Evolutionary conservation across 2,888 invertebrate species (phyloP).

Genomic region (Drosophila ezoana): DNA sequence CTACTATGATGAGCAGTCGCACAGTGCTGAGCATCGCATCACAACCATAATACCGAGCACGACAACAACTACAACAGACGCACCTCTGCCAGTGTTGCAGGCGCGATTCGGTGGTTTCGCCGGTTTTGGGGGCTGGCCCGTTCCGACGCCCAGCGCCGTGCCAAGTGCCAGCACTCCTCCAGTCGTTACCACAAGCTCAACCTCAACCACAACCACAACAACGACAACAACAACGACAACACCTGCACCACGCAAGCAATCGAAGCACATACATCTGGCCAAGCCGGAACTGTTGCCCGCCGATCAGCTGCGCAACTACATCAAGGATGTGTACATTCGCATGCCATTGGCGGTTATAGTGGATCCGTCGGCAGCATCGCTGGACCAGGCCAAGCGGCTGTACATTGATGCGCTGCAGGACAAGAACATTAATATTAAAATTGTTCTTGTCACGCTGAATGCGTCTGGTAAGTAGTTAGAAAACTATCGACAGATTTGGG

Average conservation of each 20-base stretch:
- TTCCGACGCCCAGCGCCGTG: slow-evolving; percentile 1
- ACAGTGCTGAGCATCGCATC: slow-evolving; percentile 20
- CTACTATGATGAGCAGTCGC: slow-evolving; percentile 74
- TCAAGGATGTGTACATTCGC: slow-evolving; percentile 84
- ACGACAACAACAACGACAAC: slow-evolving; percentile 52
- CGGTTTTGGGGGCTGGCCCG: slow-evolving; percentile 37
- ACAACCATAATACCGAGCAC: slow-evolving; percentile 23
- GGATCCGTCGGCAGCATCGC: slow-evolving; percentile 82
- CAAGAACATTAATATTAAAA: slow-evolving; percentile 84
- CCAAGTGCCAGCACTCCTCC: slow-evolving; percentile 26
- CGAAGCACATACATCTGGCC: slow-evolving; percentile 80
- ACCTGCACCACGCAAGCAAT: slow-evolving; percentile 69
- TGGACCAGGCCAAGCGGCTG: slow-evolving; percentile 83
- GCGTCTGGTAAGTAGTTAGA: slow-evolving; percentile 78
- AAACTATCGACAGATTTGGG: not conserved
- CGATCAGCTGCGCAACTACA: slow-evolving; percentile 84
- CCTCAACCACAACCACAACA: slow-evolving; percentile 32
- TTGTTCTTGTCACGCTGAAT: slow-evolving; percentile 84
- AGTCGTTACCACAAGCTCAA: slow-evolving; percentile 1
- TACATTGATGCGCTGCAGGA: slow-evolving; percentile 83
- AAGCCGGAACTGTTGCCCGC: slow-evolving; percentile 82
- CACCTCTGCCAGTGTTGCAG: slow-evolving; percentile 38
- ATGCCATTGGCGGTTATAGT: slow-evolving; percentile 85
- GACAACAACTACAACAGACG: slow-evolving; percentile 35
- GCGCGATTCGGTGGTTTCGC: slow-evolving; percentile 49